These are phyloP conservation scores for Caranx ignobilis DNA, from an alignment of 2,113 vertebrate genomes.

Conservation along the genomic window DNA sequence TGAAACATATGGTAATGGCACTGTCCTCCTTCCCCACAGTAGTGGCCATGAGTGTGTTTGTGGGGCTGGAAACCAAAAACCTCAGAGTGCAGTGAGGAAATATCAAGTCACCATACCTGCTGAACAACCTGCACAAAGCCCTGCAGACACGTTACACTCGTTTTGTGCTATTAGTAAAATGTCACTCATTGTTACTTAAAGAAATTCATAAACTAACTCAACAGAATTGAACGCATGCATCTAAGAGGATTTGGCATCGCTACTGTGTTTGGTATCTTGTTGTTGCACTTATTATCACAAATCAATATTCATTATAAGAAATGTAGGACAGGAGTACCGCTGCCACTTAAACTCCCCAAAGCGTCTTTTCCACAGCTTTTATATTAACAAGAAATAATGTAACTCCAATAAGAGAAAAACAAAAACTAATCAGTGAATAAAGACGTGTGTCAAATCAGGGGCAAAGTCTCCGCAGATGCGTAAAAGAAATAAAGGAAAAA, in stretches of 20 bases:
- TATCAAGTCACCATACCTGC: background rate
- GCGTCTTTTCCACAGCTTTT: background rate
- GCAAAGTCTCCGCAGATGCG: background rate
- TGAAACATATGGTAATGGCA: background rate
- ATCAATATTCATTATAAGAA: too few relatives aligned
- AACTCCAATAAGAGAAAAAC: background rate
- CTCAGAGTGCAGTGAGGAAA: background rate
- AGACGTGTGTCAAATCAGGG: slow-evolving; percentile 1
- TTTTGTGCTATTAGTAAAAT: background rate
- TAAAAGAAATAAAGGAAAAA: background rate
- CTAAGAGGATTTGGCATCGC: background rate
- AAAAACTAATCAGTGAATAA: background rate
- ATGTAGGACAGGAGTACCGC: too few relatives aligned
- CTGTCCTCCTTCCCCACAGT: background rate
- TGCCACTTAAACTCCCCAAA: background rate
- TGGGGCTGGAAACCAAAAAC: background rate
- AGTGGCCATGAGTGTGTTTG: background rate
- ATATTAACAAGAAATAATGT: background rate
- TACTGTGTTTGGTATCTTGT: too few relatives aligned
- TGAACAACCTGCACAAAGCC: background rate
- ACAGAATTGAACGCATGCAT: background rate
- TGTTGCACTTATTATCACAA: too few relatives aligned
- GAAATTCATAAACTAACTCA: background rate
- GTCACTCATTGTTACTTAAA: background rate
- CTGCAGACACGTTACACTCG: background rate